These are phyloP conservation scores for Alligator sinensis DNA, from an alignment of 2,113 vertebrate genomes.

Conservation along the genomic window DNA sequence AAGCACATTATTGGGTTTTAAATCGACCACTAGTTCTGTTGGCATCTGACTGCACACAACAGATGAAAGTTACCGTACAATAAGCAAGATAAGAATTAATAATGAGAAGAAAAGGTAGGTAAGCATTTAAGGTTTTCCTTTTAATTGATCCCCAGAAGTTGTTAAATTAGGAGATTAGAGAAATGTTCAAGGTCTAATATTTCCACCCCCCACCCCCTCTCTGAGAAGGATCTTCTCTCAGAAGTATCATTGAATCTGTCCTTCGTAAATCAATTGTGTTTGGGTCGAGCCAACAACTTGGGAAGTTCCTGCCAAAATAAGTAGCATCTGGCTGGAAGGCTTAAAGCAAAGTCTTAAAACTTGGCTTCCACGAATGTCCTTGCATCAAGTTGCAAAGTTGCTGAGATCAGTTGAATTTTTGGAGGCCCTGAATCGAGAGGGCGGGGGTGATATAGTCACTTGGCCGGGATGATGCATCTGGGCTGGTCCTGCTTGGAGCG, in stretches of 20 bases:
- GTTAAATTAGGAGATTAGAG: not conserved
- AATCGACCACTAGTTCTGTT: not conserved
- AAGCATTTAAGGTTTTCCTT: conserved; percentile 29
- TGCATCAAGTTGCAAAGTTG: not conserved
- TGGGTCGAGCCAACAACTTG: not conserved
- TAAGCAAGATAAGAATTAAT: conserved; percentile 44
- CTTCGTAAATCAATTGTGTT: not conserved
- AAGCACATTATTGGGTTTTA: not conserved
- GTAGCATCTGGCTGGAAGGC: not conserved
- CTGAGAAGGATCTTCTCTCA: not conserved
- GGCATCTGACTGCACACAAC: conserved; percentile 44
- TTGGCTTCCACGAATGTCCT: not conserved
- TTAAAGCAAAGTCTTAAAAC: not conserved
- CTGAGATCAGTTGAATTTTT: not conserved
- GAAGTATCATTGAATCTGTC: not conserved
- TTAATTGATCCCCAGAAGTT: conserved; percentile 37
- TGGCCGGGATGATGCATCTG: too few species aligned
- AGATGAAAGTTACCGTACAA: conserved; percentile 42
- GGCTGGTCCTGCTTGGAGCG: too few species aligned
- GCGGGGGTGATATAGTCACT: too few species aligned
- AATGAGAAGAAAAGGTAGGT: not conserved
- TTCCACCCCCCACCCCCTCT: not conserved
- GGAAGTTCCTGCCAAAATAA: not conserved
- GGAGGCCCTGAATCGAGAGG: not conserved
- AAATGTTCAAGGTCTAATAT: not conserved